Conservation (phyloP, 1,140 invertebrate species). For the Rhopalosiphum padi region DNA sequence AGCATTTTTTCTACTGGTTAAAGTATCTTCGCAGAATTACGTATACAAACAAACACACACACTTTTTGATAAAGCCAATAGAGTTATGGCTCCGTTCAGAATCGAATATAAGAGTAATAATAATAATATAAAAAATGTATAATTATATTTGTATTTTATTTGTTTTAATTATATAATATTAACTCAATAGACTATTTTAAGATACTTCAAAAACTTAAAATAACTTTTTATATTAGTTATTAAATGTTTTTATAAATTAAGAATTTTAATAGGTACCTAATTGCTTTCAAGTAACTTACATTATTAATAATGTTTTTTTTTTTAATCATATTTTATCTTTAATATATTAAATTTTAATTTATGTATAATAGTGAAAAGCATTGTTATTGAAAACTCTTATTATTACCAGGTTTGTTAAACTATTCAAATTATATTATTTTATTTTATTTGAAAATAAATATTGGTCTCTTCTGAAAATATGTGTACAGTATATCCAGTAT, state of each 20-base stretch:
- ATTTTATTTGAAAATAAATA: background rate
- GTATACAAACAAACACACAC: no score
- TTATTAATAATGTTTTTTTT: background rate
- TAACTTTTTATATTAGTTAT: background rate
- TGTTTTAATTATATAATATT: background rate
- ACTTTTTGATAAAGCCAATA: background rate
- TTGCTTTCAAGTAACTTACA: background rate
- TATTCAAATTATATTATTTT: background rate
- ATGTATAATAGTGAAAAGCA: no score
- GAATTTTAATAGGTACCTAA: background rate
- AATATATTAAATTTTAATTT: no score
- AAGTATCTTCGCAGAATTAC: background rate
- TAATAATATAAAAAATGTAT: no score
- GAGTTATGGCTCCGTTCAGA: background rate
- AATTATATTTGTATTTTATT: background rate
- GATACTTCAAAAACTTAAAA: background rate
- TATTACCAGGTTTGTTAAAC: background rate
- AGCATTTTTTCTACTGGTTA: background rate
- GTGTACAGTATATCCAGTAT: no score
- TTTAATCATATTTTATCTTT: background rate
- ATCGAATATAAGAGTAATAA: background rate
- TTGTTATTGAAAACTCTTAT: background rate
- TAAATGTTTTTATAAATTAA: background rate
- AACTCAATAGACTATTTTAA: background rate
- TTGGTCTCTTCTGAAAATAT: background rate